Conservation (phyloP, 2,113 vertebrate species). For the Morone chrysops region DNA sequence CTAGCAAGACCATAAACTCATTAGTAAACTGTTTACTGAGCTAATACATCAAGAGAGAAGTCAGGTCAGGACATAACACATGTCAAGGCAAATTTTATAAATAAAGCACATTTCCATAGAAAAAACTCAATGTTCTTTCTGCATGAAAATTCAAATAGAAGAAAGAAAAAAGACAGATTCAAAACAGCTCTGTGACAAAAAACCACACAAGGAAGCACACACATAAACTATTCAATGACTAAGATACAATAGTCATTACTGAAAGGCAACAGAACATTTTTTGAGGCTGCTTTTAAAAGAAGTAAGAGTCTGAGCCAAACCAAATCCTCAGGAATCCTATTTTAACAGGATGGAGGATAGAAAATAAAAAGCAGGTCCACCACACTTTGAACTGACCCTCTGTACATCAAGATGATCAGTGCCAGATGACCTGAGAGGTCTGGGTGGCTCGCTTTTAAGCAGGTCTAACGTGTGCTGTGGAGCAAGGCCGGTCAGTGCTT, state of each 20-base stretch:
- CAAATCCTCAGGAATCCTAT: not conserved
- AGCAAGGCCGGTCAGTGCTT: conserved; percentile 25
- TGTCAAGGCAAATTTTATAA: not conserved
- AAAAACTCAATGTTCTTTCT: not conserved
- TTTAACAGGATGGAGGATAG: not conserved
- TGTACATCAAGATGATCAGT: not conserved
- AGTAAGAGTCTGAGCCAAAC: not conserved
- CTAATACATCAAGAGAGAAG: too few species aligned
- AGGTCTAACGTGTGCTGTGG: conserved; percentile 15
- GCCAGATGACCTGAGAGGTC: conserved; percentile 21
- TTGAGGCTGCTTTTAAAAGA: not conserved
- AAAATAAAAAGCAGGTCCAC: conserved; percentile 8
- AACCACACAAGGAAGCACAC: not conserved
- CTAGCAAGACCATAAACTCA: too few species aligned
- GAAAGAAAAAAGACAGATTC: not conserved
- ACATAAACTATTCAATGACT: not conserved
- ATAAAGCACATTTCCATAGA: not conserved
- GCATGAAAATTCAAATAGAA: not conserved
- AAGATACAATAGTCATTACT: not conserved
- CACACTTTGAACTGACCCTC: conserved; percentile 7
- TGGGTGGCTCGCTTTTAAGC: conserved; percentile 33
- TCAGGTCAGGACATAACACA: not conserved
- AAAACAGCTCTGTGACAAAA: not conserved
- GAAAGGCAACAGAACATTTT: not conserved
- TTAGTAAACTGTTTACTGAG: too few species aligned